Evolutionary conservation across 2,797 vertebrate species (phyloP).

Genomic region (Falco berigora): DNA sequence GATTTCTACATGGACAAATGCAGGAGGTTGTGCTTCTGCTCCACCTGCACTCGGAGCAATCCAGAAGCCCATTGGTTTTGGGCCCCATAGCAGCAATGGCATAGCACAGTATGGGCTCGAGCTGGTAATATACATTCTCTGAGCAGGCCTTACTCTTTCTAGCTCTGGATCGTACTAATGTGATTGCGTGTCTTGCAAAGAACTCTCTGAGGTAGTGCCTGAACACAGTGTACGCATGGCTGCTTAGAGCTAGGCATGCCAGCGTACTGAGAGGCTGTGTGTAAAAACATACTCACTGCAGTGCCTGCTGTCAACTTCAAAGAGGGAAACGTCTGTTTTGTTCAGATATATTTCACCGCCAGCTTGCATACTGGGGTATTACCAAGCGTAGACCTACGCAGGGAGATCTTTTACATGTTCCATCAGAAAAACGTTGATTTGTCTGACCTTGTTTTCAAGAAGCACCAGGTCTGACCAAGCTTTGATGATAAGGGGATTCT

Average conservation of each 20-base stretch:
- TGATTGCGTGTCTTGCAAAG: not conserved
- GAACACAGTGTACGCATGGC: not conserved
- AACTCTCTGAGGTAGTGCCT: not conserved
- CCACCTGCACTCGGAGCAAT: not conserved
- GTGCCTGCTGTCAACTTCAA: not conserved
- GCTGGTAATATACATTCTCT: not conserved
- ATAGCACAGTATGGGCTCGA: not conserved
- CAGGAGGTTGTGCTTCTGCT: not conserved
- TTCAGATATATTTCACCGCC: not conserved
- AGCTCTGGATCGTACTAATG: not conserved
- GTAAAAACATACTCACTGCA: not conserved
- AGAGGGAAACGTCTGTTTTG: not conserved
- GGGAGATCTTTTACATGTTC: not conserved
- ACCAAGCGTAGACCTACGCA: not conserved
- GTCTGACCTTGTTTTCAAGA: not conserved
- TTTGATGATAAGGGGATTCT: not conserved
- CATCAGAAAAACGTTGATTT: not conserved
- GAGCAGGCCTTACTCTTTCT: not conserved
- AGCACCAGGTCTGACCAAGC: not conserved
- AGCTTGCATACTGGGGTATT: not conserved
- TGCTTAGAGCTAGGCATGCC: not conserved
- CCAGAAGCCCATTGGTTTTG: not conserved
- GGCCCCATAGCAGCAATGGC: fast-evolving
- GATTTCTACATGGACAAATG: not conserved
- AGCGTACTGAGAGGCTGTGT: not conserved